Conservation (phyloP, 2,797 vertebrate genomes). For the Sebastes minor region DNA sequence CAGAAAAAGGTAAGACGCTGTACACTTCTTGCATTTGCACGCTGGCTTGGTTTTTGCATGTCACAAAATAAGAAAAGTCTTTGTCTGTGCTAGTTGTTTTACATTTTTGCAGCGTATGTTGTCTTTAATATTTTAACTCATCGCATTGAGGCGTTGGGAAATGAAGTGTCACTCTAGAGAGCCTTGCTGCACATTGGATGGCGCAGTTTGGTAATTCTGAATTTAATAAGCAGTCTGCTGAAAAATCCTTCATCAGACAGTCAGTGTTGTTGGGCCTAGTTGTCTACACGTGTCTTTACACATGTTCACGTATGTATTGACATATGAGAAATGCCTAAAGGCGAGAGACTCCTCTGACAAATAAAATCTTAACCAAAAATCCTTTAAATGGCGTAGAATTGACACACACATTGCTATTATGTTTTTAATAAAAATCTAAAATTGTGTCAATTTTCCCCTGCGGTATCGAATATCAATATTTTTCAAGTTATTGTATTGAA, state of each 20-base stretch:
- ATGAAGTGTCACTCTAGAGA: background rate
- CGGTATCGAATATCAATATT: too few species aligned
- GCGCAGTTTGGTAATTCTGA: background rate
- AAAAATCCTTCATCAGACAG: background rate
- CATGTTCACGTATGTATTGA: background rate
- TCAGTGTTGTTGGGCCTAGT: background rate
- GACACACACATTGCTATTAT: too few species aligned
- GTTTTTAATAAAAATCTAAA: too few species aligned
- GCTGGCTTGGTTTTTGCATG: background rate
- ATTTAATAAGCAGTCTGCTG: background rate
- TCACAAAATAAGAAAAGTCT: background rate
- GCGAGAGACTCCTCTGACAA: background rate
- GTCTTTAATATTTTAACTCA: background rate
- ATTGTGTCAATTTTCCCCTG: too few species aligned
- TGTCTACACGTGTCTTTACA: background rate
- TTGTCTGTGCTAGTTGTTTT: background rate
- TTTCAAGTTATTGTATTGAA: too few species aligned
- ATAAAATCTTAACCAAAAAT: background rate
- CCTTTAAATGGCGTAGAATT: background rate
- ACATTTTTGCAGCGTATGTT: background rate
- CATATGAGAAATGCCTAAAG: background rate
- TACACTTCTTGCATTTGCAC: background rate
- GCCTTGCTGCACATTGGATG: background rate
- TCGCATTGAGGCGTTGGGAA: background rate
- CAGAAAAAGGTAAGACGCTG: slow-evolving; percentile 95